Conservation (phyloP, 2,797 vertebrate genomes). For the Gymnoscopelus braueri region DNA sequence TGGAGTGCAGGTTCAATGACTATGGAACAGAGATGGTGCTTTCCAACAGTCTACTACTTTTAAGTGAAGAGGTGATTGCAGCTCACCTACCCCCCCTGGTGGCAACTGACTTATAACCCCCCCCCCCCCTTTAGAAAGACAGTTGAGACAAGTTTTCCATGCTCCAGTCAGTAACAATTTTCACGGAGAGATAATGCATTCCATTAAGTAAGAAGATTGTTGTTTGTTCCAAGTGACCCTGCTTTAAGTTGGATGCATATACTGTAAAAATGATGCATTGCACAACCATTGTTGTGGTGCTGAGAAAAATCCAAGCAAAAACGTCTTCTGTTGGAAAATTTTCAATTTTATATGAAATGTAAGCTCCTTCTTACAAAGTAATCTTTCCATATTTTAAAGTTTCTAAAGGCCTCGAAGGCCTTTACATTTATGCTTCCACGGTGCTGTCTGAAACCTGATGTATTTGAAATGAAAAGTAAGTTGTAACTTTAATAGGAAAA, state of each 20-base stretch:
- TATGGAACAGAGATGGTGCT: no score
- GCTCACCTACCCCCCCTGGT: conserved; percentile 75
- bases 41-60: no score
- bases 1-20: no score
- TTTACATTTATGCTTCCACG: neutral
- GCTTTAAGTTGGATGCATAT: neutral
- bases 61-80: conserved; percentile 15
- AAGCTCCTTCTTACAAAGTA: neutral
- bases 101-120: conserved; percentile 17
- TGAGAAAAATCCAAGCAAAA: neutral
- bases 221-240: neutral
- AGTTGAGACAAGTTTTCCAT: no score
- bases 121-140: no score
- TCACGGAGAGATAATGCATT: neutral
- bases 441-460: neutral
- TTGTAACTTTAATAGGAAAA: neutral
- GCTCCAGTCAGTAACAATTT: neutral
- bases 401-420: neutral
- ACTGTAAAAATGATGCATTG: no score
- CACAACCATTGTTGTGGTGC: neutral
- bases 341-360: neutral
- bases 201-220: neutral
- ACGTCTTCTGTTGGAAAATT: neutral
- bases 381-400: neutral
- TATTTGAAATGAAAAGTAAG: neutral